Conservation (phyloP, 2,888 invertebrate species). For the Oscheius sp. region DNA sequence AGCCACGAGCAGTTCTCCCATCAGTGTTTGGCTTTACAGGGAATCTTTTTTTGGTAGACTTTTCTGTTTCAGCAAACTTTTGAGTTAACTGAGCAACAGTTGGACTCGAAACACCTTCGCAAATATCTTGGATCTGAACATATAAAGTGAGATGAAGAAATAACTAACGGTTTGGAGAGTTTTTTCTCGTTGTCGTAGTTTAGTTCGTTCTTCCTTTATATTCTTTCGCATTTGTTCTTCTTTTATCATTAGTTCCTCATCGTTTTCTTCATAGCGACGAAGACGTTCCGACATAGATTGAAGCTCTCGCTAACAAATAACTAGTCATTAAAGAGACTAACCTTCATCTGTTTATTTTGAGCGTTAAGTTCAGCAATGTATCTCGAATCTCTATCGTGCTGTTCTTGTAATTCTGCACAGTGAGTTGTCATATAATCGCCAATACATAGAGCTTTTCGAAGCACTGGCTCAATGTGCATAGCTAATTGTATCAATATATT, state of each 20-base stretch:
- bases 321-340: neutral
- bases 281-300: conserved; percentile 48
- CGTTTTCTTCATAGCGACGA: conserved; percentile 47
- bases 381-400: conserved; percentile 27
- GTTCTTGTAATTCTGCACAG: conserved; percentile 42
- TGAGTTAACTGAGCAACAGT: conserved; percentile 18
- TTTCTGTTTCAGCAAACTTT: conserved; percentile 7
- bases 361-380: conserved; percentile 14
- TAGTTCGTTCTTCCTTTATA: conserved; percentile 10
- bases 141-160: neutral
- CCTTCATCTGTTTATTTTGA: conserved; percentile 37
- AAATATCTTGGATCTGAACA: conserved; percentile 15
- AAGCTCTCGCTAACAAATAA: conserved; percentile 44
- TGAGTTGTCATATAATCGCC: conserved; percentile 36
- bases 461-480: conserved; percentile 16
- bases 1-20: too few species aligned
- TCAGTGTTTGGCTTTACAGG: too few species aligned
- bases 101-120: conserved; percentile 4
- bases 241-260: conserved; percentile 37
- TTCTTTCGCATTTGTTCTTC: conserved; percentile 26
- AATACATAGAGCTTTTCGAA: conserved; percentile 27
- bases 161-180: conserved; percentile 18
- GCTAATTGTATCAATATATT: neutral
- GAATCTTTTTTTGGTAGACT: too few species aligned
- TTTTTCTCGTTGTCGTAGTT: conserved; percentile 11